Base-by-base conservation (phyloP, 2,113 vertebrate species). In the Falco punctatus region DNA sequence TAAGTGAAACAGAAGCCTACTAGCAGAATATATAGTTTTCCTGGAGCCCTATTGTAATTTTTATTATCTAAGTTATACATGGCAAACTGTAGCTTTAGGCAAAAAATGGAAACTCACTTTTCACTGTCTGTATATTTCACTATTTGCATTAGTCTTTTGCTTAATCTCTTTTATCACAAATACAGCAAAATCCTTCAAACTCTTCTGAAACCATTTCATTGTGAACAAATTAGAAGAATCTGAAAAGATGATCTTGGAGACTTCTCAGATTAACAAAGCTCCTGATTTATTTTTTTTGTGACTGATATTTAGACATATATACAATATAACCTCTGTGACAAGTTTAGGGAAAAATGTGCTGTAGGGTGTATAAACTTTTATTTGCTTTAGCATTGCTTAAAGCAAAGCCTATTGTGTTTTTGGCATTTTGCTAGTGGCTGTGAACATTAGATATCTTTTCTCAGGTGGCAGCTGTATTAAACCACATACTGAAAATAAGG, bases 171-270 rank as follows among this genome's bases (percentile, higher is more conserved):
- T 61, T 65, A 83, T 81, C 52, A 79, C 24, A 20, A 83, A 94
- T 95, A 42, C 33, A 95, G 80, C 72, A 85, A 93, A 92, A 95
- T 72, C 40, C 80, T 96, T 88, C 26, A 91, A 90, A 88, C 52
- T 96, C 93, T 79, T 93, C 90, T 91, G 77, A 94, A 96, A 96
- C 88, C 91, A 80, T 88, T 95, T 89, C 58, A 23, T 97, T 88
- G 75, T 73, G 85, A 94, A 69, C 15, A 58, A 49, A 10, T 44
- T 40, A 55, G 32, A 81, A 85, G 28, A 46, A 49, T 58, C 24
- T 44, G 48, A 85, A 73, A 71, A 44, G 13, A 17, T 77, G 15
- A 10, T 81, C 23, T 58, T 74, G 52, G n/a, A 59, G 40, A 62
- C 26, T 64, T 6, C 14, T 44, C 48, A 75, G 52, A 32, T n/a